Evolutionary conservation across 2,888 invertebrate genomes (phyloP).

Genomic region (Ormyrus pomaceus): DNA sequence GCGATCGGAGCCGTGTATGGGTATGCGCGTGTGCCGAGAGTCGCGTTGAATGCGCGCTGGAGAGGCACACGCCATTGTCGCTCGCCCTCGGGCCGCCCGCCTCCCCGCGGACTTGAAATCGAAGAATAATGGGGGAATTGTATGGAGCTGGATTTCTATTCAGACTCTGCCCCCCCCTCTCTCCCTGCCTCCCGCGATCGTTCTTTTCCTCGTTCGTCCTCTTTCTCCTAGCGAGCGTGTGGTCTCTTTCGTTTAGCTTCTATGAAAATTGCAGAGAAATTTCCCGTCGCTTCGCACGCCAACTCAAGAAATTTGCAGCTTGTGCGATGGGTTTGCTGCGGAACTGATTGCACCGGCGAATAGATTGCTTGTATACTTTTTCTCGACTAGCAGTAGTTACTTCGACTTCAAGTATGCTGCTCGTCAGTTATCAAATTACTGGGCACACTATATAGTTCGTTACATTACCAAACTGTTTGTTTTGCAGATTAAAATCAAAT

Average conservation of each 20-base stretch:
- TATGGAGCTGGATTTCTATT: conserved; percentile 72
- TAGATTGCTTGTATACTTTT: too few species aligned
- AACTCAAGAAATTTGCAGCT: too few species aligned
- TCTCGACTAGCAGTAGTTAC: too few species aligned
- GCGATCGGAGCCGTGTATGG: conserved; percentile 4
- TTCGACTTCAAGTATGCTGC: too few species aligned
- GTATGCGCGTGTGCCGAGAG: background rate
- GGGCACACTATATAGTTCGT: too few species aligned
- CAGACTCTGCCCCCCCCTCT: conserved; percentile 48
- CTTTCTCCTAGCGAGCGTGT: background rate
- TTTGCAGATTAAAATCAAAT: too few species aligned
- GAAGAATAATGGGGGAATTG: conserved; percentile 71
- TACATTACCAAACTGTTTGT: too few species aligned
- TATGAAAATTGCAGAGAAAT: conserved; percentile 33
- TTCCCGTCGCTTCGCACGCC: background rate
- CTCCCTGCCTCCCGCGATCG: background rate
- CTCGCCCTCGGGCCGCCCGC: too few species aligned
- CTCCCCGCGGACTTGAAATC: conserved; percentile 66
- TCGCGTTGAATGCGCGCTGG: conserved; percentile 5
- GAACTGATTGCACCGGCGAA: too few species aligned
- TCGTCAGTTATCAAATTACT: too few species aligned
- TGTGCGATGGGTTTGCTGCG: too few species aligned
- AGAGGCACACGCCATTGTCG: conserved; percentile 40
- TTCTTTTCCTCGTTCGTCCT: background rate
- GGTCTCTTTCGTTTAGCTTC: background rate